Evolutionary conservation across 2,797 vertebrate species (phyloP).

Genomic region (Sebastes nivosus): DNA sequence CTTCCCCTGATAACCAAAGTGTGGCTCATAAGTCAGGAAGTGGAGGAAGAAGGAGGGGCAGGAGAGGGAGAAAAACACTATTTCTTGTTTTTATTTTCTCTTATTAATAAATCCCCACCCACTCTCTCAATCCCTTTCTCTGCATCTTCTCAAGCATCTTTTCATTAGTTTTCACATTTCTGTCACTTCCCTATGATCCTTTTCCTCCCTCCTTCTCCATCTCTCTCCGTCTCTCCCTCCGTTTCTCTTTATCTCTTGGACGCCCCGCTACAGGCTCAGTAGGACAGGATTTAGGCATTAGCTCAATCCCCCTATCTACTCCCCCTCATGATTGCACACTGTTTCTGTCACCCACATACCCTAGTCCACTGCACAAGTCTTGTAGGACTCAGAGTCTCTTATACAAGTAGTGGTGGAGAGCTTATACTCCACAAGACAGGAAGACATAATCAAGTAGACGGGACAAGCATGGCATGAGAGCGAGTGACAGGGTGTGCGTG

Average conservation of each 20-base stretch:
- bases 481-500: background rate
- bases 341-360: slow-evolving; percentile 67
- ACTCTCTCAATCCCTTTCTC: background rate
- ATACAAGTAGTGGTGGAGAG: slow-evolving; percentile 40
- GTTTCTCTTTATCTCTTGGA: slow-evolving; percentile 70
- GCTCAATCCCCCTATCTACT: slow-evolving; percentile 75
- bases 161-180: slow-evolving; percentile 41
- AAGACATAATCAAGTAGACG: slow-evolving; percentile 42
- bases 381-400: slow-evolving; percentile 46
- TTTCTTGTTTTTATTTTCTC: slow-evolving; percentile 41
- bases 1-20: slow-evolving; percentile 77
- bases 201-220: slow-evolving; percentile 6
- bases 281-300: slow-evolving; percentile 75
- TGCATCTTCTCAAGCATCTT: slow-evolving; percentile 35
- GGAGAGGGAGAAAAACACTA: background rate
- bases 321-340: slow-evolving; percentile 70
- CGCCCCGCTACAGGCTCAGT: slow-evolving; percentile 68
- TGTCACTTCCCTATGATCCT: slow-evolving; percentile 26
- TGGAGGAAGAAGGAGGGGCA: slow-evolving; percentile 32
- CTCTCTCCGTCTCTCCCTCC: slow-evolving; percentile 38
- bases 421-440: slow-evolving; percentile 49
- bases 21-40: slow-evolving; percentile 68
- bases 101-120: slow-evolving; percentile 47
- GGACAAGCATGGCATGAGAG: slow-evolving; percentile 19
- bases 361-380: slow-evolving; percentile 56